Base-by-base conservation (phyloP, 2,797 vertebrate species). In the Anguilla megastoma region DNA sequence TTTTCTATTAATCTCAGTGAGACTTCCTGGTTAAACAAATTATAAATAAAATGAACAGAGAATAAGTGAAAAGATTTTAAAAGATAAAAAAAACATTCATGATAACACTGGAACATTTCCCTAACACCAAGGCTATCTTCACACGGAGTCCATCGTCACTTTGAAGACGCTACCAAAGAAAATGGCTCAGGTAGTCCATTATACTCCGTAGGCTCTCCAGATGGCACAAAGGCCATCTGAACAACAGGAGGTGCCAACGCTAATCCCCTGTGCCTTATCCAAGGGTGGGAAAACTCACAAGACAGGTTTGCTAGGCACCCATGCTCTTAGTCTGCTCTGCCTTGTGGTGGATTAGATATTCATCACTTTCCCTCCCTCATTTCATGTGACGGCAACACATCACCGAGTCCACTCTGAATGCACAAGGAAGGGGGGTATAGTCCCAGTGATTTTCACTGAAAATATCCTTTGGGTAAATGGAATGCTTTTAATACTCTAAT, bases 401-500 rank as follows among this genome's bases (percentile, higher is more conserved):
- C 69, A 85, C 56, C 21, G 14, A 84, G 16, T 84, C 58, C 60
- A 86, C 76, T 48, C 74, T 86, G 60, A 84, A 60, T 58, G 33
- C 56, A 69, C 66, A 74, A 58, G 50, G 82, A 30, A 85, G 16
- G 66, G 66, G 27, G 50, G 27, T 50, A 33, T 7, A 21, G 41
- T 6, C 21, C 21, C 10, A 5, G 14, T 36, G 18, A 8, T 21
- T 16, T 85, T 33, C 58, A 76, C 69, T 79, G 52, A 85, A 85
- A 85, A 41, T 63, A 41, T 30, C 52, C 33, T 52, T 24, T 48
- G 66, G 16, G 82, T 71, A n/a, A 18, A 52, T 76, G 87, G 50
- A 88, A 58, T 88, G n/a, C 50, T 88, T 85, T 88, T 27, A 50
- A n/a, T 74, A 33, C 52, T 74, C 27, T 69, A 84, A 58, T 10